These are phyloP conservation scores for Channa striata DNA, from an alignment of 2,797 vertebrate species.

Conservation along the genomic window DNA sequence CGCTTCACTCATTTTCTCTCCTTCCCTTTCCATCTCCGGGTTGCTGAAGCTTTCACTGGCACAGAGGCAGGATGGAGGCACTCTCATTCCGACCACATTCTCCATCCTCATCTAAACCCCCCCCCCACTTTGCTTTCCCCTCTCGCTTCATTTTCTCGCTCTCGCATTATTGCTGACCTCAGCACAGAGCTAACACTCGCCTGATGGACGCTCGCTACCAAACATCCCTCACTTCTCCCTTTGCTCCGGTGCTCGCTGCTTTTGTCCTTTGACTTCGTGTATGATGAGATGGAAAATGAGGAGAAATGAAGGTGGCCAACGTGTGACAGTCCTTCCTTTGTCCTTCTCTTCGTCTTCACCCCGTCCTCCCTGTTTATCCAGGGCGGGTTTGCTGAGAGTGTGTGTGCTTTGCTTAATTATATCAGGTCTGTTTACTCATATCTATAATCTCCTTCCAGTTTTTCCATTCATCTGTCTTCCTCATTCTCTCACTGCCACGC, in stretches of 20 bases:
- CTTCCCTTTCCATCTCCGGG: neutral
- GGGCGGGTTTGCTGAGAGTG: slow-evolving; percentile 12
- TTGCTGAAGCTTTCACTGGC: slow-evolving; percentile 49
- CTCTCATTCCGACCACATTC: slow-evolving; percentile 69
- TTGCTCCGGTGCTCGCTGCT: neutral
- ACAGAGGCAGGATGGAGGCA: slow-evolving; percentile 51
- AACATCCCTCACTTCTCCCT: slow-evolving; percentile 12
- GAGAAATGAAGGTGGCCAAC: slow-evolving; percentile 13
- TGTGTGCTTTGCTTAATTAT: neutral
- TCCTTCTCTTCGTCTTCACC: neutral
- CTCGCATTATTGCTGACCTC: slow-evolving; percentile 73
- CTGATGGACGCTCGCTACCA: slow-evolving; percentile 67
- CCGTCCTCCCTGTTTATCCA: slow-evolving; percentile 8
- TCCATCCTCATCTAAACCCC: slow-evolving; percentile 40
- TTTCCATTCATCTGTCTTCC: slow-evolving; percentile 43
- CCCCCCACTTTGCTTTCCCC: slow-evolving; percentile 29
- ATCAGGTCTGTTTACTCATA: slow-evolving; percentile 20
- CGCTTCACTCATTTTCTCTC: neutral
- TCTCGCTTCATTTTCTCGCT: slow-evolving; percentile 65
- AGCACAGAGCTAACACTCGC: slow-evolving; percentile 78
- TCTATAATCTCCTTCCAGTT: slow-evolving; percentile 36
- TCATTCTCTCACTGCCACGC: slow-evolving; percentile 22
- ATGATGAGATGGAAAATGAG: slow-evolving; percentile 2
- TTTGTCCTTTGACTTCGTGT: slow-evolving; percentile 8
- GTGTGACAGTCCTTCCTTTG: neutral